Evolutionary conservation across 2,888 invertebrate genomes (phyloP).

Genomic region (Synergus itoensis): DNA sequence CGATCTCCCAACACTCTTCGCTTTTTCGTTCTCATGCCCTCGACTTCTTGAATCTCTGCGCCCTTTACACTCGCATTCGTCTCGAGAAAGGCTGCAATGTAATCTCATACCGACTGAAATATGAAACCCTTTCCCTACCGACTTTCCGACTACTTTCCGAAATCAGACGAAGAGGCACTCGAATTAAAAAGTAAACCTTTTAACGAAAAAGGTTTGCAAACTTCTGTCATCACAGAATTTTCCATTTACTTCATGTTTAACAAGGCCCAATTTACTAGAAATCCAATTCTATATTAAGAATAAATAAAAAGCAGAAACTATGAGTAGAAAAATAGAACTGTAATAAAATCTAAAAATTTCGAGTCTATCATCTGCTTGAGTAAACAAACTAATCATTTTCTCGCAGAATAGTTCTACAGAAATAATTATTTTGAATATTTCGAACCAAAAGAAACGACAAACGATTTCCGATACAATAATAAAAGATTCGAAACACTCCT

Average conservation of each 20-base stretch:
- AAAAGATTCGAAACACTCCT: neutral
- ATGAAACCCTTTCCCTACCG: conserved; percentile 10
- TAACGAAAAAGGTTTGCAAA: neutral
- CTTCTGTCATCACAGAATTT: neutral
- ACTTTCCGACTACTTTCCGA: neutral
- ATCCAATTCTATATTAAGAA: neutral
- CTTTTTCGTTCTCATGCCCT: neutral
- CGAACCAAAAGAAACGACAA: too few species aligned
- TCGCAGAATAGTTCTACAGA: neutral
- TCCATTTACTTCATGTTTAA: neutral
- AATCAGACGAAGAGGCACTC: neutral
- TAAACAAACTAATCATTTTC: neutral
- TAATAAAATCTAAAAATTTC: neutral
- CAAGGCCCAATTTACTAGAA: neutral
- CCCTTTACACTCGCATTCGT: conserved; percentile 1
- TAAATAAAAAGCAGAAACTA: neutral
- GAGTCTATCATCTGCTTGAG: neutral
- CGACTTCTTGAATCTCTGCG: neutral
- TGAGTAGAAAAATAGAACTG: too few species aligned
- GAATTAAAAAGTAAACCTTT: conserved; percentile 17
- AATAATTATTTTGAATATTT: too few species aligned
- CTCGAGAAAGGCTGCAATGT: conserved; percentile 11
- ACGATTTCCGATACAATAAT: too few species aligned
- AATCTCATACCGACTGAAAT: conserved; percentile 19
- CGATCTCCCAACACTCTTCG: conserved; percentile 5